A percentile compares a stretch with the other conserved stretches of the same genome.
These are phyloP conservation scores for Parazoanthus atlanticus DNA, from an alignment of 92 coral and sea anemone species.

Conservation along the genomic window DNA sequence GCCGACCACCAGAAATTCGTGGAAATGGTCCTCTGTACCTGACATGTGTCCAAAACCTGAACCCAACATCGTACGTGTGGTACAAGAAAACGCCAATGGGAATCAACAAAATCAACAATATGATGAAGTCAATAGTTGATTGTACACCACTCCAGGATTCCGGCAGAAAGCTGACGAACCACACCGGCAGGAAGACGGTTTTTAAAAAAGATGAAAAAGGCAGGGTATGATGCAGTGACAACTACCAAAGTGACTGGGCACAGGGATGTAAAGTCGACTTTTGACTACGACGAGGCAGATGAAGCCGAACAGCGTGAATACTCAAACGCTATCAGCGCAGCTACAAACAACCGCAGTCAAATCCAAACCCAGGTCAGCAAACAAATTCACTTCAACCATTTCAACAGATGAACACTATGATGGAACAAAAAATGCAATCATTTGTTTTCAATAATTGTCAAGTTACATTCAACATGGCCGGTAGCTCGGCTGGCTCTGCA, in stretches of 20 bases:
- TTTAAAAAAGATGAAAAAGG: constrained; percentile 36
- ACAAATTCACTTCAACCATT: not conserved
- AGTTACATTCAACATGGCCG: not conserved
- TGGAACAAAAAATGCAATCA: not conserved
- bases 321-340: constrained; percentile 4
- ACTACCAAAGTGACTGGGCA: constrained; percentile 41
- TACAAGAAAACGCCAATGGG: constrained; percentile 44
- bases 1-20: constrained; percentile 19
- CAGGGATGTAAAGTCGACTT: constrained; percentile 3
- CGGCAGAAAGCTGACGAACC: constrained; percentile 34
- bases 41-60: too few species aligned
- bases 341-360: not conserved
- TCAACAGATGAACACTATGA: not conserved
- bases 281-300: not conserved
- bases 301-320: not conserved
- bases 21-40: constrained; percentile 46
- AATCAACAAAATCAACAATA: constrained; percentile 34
- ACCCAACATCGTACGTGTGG: constrained; percentile 29
- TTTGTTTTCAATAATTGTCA: constrained; percentile 1
- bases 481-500: not conserved
- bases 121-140: constrained; percentile 48
- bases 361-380: not conserved
- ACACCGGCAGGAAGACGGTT: constrained; percentile 42
- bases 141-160: constrained; percentile 14
- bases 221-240: constrained; percentile 21